Percentiles rank a stretch among this genome's conserved stretches.
Evolutionary conservation across 2,113 vertebrate genomes (phyloP).

Genomic region (Alligator sinensis): DNA sequence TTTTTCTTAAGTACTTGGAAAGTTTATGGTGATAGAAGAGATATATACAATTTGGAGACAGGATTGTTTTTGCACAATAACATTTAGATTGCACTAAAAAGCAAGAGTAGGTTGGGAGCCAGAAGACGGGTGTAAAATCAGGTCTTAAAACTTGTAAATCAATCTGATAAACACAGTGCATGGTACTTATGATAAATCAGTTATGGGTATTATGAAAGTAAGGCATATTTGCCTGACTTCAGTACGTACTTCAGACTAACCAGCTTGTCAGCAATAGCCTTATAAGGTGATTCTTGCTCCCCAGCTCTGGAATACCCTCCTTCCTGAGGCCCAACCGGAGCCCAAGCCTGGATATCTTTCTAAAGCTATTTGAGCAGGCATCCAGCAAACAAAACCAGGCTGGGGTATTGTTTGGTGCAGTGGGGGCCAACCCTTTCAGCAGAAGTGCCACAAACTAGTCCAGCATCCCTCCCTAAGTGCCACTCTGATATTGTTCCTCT

Average conservation of each 20-base stretch:
- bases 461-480: too few species aligned
- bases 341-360: too few species aligned
- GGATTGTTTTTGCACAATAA: background rate
- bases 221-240: background rate
- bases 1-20: constrained; percentile 15
- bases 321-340: too few species aligned
- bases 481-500: too few species aligned
- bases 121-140: background rate
- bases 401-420: too few species aligned
- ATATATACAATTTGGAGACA: background rate
- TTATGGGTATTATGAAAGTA: background rate
- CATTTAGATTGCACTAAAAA: background rate
- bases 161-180: background rate
- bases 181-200: background rate
- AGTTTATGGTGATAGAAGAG: background rate
- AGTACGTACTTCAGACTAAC: background rate
- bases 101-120: background rate
- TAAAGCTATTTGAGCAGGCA: too few species aligned
- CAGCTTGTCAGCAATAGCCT: background rate
- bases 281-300: background rate
- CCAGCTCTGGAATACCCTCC: too few species aligned
- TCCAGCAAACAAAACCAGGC: too few species aligned
- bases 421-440: too few species aligned
- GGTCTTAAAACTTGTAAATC: background rate
- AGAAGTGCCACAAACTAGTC: too few species aligned